A percentile compares a stretch with the other conserved stretches of the same genome.
phyloP scores from a whole-genome alignment of 2,113 vertebrate species.

The Channa maculata region DNA sequence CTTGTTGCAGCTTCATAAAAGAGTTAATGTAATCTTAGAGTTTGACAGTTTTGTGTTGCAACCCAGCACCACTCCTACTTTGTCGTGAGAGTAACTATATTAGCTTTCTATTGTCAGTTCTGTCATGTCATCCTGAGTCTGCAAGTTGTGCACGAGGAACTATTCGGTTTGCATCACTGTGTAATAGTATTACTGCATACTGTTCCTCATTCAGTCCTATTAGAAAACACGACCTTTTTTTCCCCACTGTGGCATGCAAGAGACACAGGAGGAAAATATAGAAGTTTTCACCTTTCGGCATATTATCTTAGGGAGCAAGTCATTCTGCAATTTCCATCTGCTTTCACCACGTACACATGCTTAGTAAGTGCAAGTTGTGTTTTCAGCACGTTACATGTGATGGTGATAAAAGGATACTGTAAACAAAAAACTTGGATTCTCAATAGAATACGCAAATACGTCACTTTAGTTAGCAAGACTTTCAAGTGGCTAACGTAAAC shows the following conservation, averaged over 20 bases:
- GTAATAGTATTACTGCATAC: constrained; percentile 15
- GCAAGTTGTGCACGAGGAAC: constrained; percentile 55
- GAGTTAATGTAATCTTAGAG: too few relatives aligned
- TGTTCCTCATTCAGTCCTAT: constrained; percentile 55
- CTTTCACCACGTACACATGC: background rate
- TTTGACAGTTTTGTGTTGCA: too few relatives aligned
- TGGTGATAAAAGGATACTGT: background rate
- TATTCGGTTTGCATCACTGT: constrained; percentile 47
- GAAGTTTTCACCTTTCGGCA: background rate
- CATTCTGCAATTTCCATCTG: too few relatives aligned
- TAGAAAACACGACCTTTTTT: constrained; percentile 19
- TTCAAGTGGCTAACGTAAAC: background rate
- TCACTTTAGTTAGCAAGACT: background rate
- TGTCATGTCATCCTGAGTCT: constrained; percentile 80
- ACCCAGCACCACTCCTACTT: background rate
- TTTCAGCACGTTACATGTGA: background rate
- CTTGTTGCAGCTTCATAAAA: too few relatives aligned
- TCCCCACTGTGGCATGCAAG: background rate
- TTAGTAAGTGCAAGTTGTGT: too few relatives aligned
- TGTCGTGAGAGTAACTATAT: background rate
- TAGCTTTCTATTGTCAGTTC: constrained; percentile 33
- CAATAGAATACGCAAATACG: background rate
- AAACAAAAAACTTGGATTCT: background rate
- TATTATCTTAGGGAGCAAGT: rapidly evolving
- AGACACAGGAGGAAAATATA: constrained; percentile 26